phyloP scores from a whole-genome alignment of 2,113 vertebrate genomes.

The Sporophila hypoxantha region DNA sequence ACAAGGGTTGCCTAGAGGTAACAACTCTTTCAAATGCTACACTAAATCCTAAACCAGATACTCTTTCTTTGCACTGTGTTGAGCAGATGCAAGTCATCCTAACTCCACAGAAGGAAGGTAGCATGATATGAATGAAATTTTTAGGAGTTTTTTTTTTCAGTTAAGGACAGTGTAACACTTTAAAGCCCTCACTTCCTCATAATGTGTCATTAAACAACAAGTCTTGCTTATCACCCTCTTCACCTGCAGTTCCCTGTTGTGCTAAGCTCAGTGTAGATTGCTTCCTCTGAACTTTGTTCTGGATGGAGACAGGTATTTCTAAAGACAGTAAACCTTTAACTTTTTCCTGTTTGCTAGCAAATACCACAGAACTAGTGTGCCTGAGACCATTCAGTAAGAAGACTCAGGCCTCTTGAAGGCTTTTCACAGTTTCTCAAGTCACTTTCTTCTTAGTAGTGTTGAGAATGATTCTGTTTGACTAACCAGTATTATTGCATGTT shows the following conservation, averaged over 20 bases:
- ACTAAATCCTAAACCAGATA: background rate
- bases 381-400: background rate
- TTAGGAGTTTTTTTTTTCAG: background rate
- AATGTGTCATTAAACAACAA: background rate
- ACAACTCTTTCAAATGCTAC: background rate
- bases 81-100: background rate
- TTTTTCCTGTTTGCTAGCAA: background rate
- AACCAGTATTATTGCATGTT: background rate
- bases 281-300: slow-evolving; percentile 30
- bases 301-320: background rate
- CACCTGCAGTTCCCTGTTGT: background rate
- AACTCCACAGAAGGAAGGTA: background rate
- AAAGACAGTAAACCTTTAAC: background rate
- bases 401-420: background rate
- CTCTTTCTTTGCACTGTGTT: background rate
- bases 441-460: background rate
- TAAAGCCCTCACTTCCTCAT: background rate
- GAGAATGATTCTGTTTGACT: background rate
- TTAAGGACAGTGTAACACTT: background rate
- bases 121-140: background rate
- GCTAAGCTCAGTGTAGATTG: background rate
- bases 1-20: background rate
- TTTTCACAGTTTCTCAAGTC: background rate
- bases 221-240: background rate
- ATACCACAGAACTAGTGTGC: background rate